A percentile compares a stretch with the other conserved stretches of the same genome.
Conservation (phyloP, 2,888 invertebrate species). For the Mayetiola destructor region DNA sequence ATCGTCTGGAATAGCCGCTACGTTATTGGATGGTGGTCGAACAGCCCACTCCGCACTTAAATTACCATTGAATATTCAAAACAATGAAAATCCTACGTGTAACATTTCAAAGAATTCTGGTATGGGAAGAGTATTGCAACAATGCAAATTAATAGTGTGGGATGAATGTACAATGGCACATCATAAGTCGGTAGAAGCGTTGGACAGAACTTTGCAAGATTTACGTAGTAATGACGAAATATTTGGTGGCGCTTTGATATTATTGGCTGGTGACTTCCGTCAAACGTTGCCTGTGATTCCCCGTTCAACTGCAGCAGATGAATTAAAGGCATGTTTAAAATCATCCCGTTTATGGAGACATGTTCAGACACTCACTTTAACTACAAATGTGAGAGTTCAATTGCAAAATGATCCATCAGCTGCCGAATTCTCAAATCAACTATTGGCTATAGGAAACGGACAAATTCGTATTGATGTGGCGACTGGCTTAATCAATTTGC, state of each 20-base stretch:
- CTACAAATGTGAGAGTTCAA: slow-evolving; percentile 18
- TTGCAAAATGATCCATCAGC: slow-evolving; percentile 18
- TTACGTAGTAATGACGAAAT: slow-evolving; percentile 17
- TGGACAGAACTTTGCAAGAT: slow-evolving; percentile 23
- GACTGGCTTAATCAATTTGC: slow-evolving; percentile 21
- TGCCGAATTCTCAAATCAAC: slow-evolving; percentile 17
- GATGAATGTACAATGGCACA: slow-evolving; percentile 25
- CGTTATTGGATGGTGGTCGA: slow-evolving; percentile 22
- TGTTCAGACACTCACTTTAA: slow-evolving; percentile 18
- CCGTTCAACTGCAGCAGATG: slow-evolving; percentile 22
- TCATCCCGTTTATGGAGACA: slow-evolving; percentile 19
- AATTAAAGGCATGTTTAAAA: slow-evolving; percentile 21
- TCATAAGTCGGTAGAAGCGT: slow-evolving; percentile 23
- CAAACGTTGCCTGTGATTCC: slow-evolving; percentile 22
- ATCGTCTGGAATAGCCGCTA: slow-evolving; percentile 21
- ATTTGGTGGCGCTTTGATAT: slow-evolving; percentile 20
- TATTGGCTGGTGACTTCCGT: slow-evolving; percentile 23
- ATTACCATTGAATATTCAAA: slow-evolving; percentile 23
- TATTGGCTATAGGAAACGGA: slow-evolving; percentile 20
- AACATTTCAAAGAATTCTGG: slow-evolving; percentile 24
- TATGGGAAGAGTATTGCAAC: slow-evolving; percentile 24
- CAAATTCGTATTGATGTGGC: slow-evolving; percentile 20
- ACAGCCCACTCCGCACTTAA: slow-evolving; percentile 26
- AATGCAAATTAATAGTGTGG: slow-evolving; percentile 24
- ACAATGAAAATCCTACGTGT: slow-evolving; percentile 22